These are phyloP conservation scores for Dinomys branickii DNA, from an alignment of 2,113 vertebrate species.

Conservation along the genomic window DNA sequence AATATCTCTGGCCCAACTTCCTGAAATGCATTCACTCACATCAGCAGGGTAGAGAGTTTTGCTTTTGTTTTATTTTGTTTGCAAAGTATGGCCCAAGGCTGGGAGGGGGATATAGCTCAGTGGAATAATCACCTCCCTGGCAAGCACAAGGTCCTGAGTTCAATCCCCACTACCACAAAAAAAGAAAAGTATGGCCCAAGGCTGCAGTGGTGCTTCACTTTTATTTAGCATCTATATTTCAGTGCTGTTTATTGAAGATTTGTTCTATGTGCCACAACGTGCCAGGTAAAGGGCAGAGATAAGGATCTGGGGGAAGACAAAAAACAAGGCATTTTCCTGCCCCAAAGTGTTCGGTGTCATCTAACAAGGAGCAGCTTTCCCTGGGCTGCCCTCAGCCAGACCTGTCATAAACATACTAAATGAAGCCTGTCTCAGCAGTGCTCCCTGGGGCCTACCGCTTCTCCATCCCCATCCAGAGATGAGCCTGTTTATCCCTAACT, in stretches of 20 bases:
- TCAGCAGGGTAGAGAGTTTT: not conserved
- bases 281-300: not conserved
- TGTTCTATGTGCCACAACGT: not conserved
- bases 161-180: no score
- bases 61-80: not conserved
- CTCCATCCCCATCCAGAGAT: conserved; percentile 66
- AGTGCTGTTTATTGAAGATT: conserved; percentile 7
- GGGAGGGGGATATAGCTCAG: no score
- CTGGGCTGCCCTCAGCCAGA: conserved; percentile 64
- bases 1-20: not conserved
- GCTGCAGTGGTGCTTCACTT: not conserved
- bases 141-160: no score
- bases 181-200: not conserved
- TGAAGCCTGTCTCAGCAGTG: conserved; percentile 68
- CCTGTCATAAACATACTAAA: conserved; percentile 81
- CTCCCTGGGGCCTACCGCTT: conserved; percentile 66
- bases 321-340: conserved; percentile 58
- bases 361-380: conserved; percentile 54
- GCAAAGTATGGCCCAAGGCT: not conserved
- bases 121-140: no score
- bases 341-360: conserved; percentile 19
- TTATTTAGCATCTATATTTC: conserved; percentile 38
- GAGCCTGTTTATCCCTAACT: conserved; percentile 78
- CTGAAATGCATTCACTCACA: not conserved
- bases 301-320: not conserved